phyloP scores from a whole-genome alignment of 2,888 invertebrate genomes.

The Phragmatobia fuliginosa region DNA sequence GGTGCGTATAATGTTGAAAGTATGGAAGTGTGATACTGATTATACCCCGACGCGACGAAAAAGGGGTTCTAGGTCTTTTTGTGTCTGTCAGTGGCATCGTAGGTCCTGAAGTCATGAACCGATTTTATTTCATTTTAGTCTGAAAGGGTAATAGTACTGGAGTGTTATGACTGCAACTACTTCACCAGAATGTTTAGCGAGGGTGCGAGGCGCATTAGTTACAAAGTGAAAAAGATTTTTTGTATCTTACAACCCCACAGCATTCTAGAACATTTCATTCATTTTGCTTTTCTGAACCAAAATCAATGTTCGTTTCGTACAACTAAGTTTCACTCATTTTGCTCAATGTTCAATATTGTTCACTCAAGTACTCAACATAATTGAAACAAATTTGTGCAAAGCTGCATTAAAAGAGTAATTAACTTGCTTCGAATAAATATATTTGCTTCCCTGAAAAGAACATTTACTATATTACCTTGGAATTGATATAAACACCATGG shows the following conservation, averaged over 20 bases:
- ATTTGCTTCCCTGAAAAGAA: not conserved
- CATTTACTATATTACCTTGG: not conserved
- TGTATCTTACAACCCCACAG: not conserved
- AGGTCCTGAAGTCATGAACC: too few relatives aligned
- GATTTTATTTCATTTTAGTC: too few relatives aligned
- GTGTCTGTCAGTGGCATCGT: too few relatives aligned
- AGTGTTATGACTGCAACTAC: too few relatives aligned
- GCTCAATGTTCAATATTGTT: not conserved
- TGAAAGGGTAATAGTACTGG: too few relatives aligned
- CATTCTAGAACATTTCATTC: not conserved
- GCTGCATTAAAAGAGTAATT: not conserved
- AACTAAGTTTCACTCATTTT: not conserved
- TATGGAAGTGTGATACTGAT: too few relatives aligned
- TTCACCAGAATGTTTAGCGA: too few relatives aligned
- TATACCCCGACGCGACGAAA: too few relatives aligned
- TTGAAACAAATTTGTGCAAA: not conserved
- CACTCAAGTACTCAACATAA: not conserved
- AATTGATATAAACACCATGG: conserved; percentile 47
- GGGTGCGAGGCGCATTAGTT: too few relatives aligned
- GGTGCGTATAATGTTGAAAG: too few relatives aligned
- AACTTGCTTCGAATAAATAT: not conserved
- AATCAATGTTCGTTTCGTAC: not conserved
- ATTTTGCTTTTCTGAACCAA: not conserved
- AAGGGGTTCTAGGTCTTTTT: too few relatives aligned
- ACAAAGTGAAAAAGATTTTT: not conserved